phyloP scores from a whole-genome alignment of 2,888 invertebrate species.

The Phengaris alcon region DNA sequence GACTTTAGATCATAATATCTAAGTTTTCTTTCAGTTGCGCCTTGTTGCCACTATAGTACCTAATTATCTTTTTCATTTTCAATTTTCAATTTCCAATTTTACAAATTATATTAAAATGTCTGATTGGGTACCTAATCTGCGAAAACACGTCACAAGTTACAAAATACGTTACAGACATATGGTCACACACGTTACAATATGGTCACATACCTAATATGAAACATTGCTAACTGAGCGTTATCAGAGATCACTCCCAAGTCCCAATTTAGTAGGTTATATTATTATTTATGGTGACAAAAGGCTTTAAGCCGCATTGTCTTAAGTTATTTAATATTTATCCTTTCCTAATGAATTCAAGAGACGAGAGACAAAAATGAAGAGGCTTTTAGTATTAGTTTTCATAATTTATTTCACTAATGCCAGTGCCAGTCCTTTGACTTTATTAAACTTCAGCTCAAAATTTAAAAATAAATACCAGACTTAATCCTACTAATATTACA shows the following conservation, averaged over 20 bases:
- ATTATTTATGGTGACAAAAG: neutral
- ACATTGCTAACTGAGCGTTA: neutral
- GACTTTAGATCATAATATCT: no score
- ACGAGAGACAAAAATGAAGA: neutral
- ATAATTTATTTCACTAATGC: neutral
- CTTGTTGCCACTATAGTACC: no score
- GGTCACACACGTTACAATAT: no score
- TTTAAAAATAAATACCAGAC: neutral
- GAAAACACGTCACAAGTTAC: neutral
- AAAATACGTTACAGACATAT: no score
- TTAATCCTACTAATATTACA: neutral
- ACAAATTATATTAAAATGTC: neutral
- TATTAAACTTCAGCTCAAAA: neutral
- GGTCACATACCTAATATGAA: no score
- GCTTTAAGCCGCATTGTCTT: neutral
- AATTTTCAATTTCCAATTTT: no score
- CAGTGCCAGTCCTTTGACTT: neutral
- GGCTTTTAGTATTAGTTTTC: neutral
- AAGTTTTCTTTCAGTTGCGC: no score
- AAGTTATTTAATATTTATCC: conserved; percentile 2
- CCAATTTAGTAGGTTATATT: neutral
- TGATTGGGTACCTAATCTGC: neutral
- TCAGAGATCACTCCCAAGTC: neutral
- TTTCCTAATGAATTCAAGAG: neutral
- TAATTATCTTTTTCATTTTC: no score